phyloP scores from a whole-genome alignment of 1,140 invertebrate species.

The Drosophila nigromelanica region DNA sequence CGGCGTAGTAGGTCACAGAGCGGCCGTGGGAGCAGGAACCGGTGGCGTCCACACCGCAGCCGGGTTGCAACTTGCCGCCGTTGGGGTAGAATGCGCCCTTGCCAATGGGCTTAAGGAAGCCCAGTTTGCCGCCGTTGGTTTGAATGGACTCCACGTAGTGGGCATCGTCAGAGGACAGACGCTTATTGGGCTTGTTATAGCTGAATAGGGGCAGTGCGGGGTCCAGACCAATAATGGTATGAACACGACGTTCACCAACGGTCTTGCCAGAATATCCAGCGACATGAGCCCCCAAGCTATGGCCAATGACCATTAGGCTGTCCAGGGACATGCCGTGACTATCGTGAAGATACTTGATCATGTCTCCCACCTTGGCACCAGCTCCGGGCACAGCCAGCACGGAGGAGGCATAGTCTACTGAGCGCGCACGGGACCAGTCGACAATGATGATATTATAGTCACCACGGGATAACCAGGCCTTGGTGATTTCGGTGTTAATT shows the following conservation, averaged over 20 bases:
- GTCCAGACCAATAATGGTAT: slow-evolving; percentile 85
- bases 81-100: slow-evolving; percentile 86
- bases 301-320: slow-evolving; percentile 86
- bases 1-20: slow-evolving; percentile 62
- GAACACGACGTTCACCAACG: slow-evolving; percentile 48
- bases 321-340: slow-evolving; percentile 84
- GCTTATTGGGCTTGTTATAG: slow-evolving; percentile 77
- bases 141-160: slow-evolving; percentile 89
- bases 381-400: slow-evolving; percentile 84
- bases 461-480: slow-evolving; percentile 80
- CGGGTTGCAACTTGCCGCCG: slow-evolving; percentile 85
- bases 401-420: slow-evolving; percentile 79
- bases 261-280: slow-evolving; percentile 85
- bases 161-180: slow-evolving; percentile 87
- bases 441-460: slow-evolving; percentile 86
- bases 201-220: slow-evolving; percentile 84
- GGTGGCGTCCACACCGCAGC: slow-evolving; percentile 84
- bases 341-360: slow-evolving; percentile 84
- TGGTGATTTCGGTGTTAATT: slow-evolving; percentile 45
- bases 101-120: slow-evolving; percentile 84
- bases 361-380: slow-evolving; percentile 84
- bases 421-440: slow-evolving; percentile 84
- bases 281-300: slow-evolving; percentile 88
- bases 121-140: slow-evolving; percentile 87
- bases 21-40: slow-evolving; percentile 77